These are phyloP conservation scores for Deroplatys truncata DNA, from an alignment of 2,888 invertebrate genomes.

Conservation along the genomic window DNA sequence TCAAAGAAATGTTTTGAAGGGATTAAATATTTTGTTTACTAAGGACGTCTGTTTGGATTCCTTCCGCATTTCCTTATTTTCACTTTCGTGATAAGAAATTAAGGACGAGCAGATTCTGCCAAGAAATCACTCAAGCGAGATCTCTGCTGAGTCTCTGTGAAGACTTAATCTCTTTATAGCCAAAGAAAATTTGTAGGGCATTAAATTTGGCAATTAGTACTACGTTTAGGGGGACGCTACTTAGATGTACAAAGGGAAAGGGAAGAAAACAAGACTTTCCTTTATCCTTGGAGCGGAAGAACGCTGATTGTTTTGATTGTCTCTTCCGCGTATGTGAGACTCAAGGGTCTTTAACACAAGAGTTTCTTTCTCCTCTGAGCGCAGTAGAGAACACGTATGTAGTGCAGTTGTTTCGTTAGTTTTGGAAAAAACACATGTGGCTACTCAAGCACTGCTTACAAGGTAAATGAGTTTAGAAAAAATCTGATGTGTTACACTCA, in stretches of 20 bases:
- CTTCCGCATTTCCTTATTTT: neutral
- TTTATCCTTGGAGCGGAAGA: neutral
- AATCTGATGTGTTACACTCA: too few species aligned
- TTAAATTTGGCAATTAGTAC: neutral
- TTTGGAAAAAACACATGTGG: too few species aligned
- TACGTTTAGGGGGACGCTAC: neutral
- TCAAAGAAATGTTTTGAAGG: too few species aligned
- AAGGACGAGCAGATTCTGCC: neutral
- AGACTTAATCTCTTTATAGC: neutral
- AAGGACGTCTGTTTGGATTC: too few species aligned
- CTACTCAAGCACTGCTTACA: too few species aligned
- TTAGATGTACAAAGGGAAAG: neutral
- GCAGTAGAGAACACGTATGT: too few species aligned
- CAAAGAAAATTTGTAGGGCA: neutral
- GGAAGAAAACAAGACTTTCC: neutral
- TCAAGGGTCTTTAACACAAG: neutral
- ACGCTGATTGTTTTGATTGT: neutral
- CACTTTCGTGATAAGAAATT: neutral
- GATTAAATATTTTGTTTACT: too few species aligned
- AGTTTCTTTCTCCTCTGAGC: too few species aligned
- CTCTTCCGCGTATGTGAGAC: neutral
- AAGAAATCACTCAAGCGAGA: neutral
- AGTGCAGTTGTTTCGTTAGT: too few species aligned
- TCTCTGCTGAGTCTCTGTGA: neutral
- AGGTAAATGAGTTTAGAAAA: too few species aligned